Conservation (phyloP, 2,797 vertebrate genomes). For the Atherinosoma microstoma region DNA sequence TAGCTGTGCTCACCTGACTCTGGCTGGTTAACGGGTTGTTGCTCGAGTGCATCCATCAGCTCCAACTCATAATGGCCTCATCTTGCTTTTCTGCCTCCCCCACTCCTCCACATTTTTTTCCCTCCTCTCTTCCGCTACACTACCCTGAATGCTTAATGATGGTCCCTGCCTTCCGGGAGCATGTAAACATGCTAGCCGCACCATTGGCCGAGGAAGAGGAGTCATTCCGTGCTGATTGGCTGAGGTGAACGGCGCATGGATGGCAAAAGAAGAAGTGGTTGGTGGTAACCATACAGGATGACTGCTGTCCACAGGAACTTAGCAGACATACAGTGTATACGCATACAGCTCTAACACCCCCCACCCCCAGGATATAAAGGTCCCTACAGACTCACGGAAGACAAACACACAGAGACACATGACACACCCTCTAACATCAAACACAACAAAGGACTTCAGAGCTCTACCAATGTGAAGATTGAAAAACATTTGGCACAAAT, state of each 20-base stretch:
- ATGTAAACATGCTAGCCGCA: constrained; percentile 70
- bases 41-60: constrained; percentile 66
- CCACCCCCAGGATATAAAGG: constrained; percentile 62
- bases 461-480: constrained; percentile 35
- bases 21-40: constrained; percentile 50
- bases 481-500: constrained; percentile 6
- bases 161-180: constrained; percentile 72
- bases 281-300: constrained; percentile 75
- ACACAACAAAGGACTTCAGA: constrained; percentile 69
- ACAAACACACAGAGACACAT: constrained; percentile 72
- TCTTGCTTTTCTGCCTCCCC: constrained; percentile 50
- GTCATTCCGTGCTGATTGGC: constrained; percentile 65
- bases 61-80: constrained; percentile 73
- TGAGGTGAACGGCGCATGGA: constrained; percentile 55
- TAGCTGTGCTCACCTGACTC: constrained; percentile 61
- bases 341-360: constrained; percentile 6
- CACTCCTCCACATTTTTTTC: constrained; percentile 21
- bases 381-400: constrained; percentile 61
- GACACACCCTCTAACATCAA: constrained; percentile 76
- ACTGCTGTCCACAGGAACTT: constrained; percentile 59
- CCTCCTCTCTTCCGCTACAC: constrained; percentile 71
- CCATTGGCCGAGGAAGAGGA: constrained; percentile 70
- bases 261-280: constrained; percentile 62
- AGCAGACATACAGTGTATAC: constrained; percentile 19
- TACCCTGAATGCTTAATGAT: constrained; percentile 82